These are phyloP conservation scores for Solenopsis invicta DNA, from an alignment of 1,140 invertebrate genomes.

Conservation along the genomic window DNA sequence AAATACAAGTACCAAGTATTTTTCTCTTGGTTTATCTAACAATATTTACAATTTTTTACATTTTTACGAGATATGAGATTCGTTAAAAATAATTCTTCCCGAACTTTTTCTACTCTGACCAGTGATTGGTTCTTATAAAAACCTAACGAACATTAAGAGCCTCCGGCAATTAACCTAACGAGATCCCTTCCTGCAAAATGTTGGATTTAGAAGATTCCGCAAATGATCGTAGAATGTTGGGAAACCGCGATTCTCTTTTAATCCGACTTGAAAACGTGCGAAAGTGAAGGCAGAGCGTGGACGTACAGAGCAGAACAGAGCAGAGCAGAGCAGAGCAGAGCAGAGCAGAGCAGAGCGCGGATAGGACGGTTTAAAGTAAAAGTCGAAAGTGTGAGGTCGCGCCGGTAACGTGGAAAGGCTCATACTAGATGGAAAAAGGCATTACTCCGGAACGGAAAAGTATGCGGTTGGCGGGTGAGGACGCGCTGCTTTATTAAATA, in stretches of 20 bases:
- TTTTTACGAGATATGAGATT: not conserved
- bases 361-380: constrained; percentile 69
- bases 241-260: constrained; percentile 40
- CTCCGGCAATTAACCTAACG: constrained; percentile 22
- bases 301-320: constrained; percentile 1
- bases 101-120: constrained; percentile 24
- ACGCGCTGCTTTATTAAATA: constrained; percentile 74
- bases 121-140: not conserved
- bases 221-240: not conserved
- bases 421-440: constrained; percentile 40
- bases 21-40: too few species aligned
- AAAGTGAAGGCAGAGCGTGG: constrained; percentile 47
- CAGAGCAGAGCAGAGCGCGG: not conserved
- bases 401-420: constrained; percentile 28
- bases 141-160: constrained; percentile 1
- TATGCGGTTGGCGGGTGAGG: constrained; percentile 60
- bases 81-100: not conserved
- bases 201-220: not conserved
- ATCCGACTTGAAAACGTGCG: constrained; percentile 29
- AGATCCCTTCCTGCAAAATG: not conserved
- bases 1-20: too few species aligned
- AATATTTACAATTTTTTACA: not conserved
- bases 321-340: too few species aligned
- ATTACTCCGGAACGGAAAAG: constrained; percentile 49
- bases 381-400: constrained; percentile 51